A percentile compares a stretch with the other conserved stretches of the same genome.
phyloP scores from a whole-genome alignment of 1,140 invertebrate species.

The Phymastichus coffea region DNA sequence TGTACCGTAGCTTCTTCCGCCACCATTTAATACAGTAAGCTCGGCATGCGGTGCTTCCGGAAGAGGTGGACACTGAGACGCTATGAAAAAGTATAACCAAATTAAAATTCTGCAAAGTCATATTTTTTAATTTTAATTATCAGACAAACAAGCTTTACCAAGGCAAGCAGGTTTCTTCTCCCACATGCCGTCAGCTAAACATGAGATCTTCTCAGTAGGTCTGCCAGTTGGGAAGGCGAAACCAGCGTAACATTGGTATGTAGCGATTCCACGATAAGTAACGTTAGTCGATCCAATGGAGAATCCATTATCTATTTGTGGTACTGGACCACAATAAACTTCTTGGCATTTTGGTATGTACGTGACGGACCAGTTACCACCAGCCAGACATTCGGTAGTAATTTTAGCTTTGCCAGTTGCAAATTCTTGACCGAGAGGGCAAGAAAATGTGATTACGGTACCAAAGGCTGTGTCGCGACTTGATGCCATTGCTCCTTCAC shows the following conservation, averaged over 20 bases:
- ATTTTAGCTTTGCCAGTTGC: constrained; percentile 84
- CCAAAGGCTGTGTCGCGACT: constrained; percentile 91
- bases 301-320: constrained; percentile 96
- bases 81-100: constrained; percentile 51
- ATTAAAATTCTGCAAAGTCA: neutral
- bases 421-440: constrained; percentile 92
- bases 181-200: constrained; percentile 85
- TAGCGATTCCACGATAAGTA: constrained; percentile 88
- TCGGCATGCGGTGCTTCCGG: constrained; percentile 86
- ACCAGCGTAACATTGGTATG: constrained; percentile 95
- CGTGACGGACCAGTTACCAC: constrained; percentile 89
- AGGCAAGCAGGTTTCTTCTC: constrained; percentile 87
- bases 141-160: constrained; percentile 54
- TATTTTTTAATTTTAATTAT: neutral
- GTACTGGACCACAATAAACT: constrained; percentile 95
- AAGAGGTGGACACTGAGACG: constrained; percentile 89
- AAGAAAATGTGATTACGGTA: constrained; percentile 85
- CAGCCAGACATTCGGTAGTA: constrained; percentile 80
- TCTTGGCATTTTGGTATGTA: constrained; percentile 96
- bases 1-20: constrained; percentile 91
- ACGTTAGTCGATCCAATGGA: constrained; percentile 94
- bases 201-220: constrained; percentile 87
- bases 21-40: constrained; percentile 86
- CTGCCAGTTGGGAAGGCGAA: constrained; percentile 88
- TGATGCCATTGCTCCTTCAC: constrained; percentile 83